Base-by-base conservation (phyloP, 2,113 vertebrate species). In the Chrysochloris asiatica region DNA sequence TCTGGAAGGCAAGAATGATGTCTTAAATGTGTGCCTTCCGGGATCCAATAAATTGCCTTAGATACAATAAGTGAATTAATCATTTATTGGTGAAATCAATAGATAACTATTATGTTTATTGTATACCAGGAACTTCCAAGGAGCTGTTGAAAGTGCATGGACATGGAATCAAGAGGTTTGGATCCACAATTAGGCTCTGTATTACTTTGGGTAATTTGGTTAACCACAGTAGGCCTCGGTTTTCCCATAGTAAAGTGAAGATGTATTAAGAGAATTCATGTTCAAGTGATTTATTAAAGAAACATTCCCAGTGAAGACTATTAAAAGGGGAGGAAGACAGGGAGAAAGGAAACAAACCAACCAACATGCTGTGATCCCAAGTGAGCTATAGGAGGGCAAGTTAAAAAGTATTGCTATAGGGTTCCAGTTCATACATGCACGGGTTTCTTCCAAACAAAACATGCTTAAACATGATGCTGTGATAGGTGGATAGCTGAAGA, bases 31-130 rank as follows among this genome's bases (percentile, higher is more conserved):
- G 73, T 91, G 28, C n/a, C 30, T 12, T 56, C 24, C 22, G 67
- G 28, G 47, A 54, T 71, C 17, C 38, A 88, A 13, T 47, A 87
- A 95, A 91, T 59, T 65, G n/a, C 13, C 61, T 89, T 88, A 43
- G 6, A 65, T 52, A 45, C 6, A 36, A 56, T 52, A 8, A n/a
- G 41, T 73, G 19, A 30, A 69, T 17, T 48, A 48, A 88, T 33
- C 88, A 75, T 24, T 86, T 83, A 48, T 75, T 84, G 50, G 65
- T 30, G 47, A 59, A 75, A n/a, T 75, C 81, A 59, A 13, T 3
- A 86, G 47, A 83, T 26, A 83, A 83, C 24, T 73, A 67, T 69
- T 83, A 52, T 52, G 36, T 52, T 69, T 73, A 52, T 2, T 79
- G 41, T 56, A 38, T 45, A 78, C 2, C 36, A 45, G 48, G 26